Evolutionary conservation across 2,113 vertebrate genomes (phyloP).

Genomic region (Cyprinodon brontotheroides): DNA sequence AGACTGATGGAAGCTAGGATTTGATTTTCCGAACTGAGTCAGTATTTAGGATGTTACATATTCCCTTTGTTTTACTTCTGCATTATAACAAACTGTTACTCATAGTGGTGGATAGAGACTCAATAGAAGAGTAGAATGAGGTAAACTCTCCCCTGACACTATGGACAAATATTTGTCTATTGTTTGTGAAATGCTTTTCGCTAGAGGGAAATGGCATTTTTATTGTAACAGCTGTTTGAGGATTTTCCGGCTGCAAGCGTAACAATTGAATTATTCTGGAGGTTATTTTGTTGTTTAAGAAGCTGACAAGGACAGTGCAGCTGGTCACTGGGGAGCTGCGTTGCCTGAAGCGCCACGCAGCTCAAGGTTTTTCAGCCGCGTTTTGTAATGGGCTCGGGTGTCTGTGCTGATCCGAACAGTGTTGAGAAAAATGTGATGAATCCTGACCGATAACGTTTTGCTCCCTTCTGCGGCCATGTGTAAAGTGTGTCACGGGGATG

Average conservation of each 20-base stretch:
- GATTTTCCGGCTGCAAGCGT: constrained; percentile 47
- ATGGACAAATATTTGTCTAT: constrained; percentile 64
- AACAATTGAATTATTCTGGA: constrained; percentile 70
- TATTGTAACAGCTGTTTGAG: constrained; percentile 59
- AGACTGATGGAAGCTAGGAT: neutral
- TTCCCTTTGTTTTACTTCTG: constrained; percentile 6
- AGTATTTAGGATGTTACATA: constrained; percentile 7
- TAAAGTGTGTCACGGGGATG: constrained; percentile 1
- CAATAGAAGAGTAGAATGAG: constrained; percentile 32
- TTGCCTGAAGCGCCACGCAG: constrained; percentile 53
- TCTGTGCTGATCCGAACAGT: constrained; percentile 46
- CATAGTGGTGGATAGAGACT: constrained; percentile 25
- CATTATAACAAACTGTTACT: constrained; percentile 3
- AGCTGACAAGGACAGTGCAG: constrained; percentile 64
- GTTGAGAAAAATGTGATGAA: constrained; percentile 44
- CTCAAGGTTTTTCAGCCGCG: constrained; percentile 49
- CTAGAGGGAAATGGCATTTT: constrained; percentile 57
- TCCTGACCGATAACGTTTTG: constrained; percentile 34
- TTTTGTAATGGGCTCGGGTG: constrained; percentile 54
- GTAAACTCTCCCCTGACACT: constrained; percentile 56
- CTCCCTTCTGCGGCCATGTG: constrained; percentile 3
- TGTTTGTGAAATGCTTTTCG: constrained; percentile 62
- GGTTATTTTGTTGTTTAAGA: constrained; percentile 70
- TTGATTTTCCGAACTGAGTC: constrained; percentile 2
- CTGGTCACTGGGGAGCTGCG: constrained; percentile 48